These are phyloP conservation scores for Cirrhinus molitorella DNA, from an alignment of 2,797 vertebrate genomes.

Conservation along the genomic window DNA sequence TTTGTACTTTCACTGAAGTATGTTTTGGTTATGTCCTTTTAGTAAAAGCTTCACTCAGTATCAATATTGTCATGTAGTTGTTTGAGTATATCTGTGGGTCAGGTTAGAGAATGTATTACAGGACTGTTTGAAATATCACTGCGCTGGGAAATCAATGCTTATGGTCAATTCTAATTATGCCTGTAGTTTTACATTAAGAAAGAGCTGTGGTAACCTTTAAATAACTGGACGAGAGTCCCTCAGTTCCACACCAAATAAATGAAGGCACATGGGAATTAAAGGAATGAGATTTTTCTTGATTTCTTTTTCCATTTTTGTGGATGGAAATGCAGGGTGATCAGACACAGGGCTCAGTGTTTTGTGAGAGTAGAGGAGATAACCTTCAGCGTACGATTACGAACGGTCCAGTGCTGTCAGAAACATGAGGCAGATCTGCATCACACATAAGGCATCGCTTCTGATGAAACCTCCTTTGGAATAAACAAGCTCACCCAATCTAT, in stretches of 20 bases:
- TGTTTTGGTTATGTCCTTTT: background rate
- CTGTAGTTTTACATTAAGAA: slow-evolving; percentile 15
- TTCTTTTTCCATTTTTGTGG: background rate
- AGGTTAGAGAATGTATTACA: background rate
- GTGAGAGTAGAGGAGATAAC: background rate
- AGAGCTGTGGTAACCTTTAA: slow-evolving; percentile 1
- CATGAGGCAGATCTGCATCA: background rate
- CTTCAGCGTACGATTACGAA: background rate
- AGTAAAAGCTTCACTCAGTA: background rate
- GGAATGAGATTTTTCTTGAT: background rate
- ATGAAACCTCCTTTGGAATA: background rate
- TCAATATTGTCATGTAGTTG: background rate
- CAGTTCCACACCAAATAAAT: background rate
- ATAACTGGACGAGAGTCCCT: background rate
- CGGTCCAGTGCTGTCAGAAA: background rate
- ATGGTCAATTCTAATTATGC: background rate
- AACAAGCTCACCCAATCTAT: slow-evolving; percentile 11
- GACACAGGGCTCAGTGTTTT: background rate
- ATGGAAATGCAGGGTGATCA: background rate
- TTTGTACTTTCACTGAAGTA: background rate
- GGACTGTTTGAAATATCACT: background rate
- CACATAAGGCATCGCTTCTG: background rate
- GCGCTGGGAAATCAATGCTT: background rate
- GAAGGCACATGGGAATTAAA: background rate
- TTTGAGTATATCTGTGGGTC: background rate